These are phyloP conservation scores for Brassicogethes aeneus DNA, from an alignment of 2,888 invertebrate species.

Conservation along the genomic window DNA sequence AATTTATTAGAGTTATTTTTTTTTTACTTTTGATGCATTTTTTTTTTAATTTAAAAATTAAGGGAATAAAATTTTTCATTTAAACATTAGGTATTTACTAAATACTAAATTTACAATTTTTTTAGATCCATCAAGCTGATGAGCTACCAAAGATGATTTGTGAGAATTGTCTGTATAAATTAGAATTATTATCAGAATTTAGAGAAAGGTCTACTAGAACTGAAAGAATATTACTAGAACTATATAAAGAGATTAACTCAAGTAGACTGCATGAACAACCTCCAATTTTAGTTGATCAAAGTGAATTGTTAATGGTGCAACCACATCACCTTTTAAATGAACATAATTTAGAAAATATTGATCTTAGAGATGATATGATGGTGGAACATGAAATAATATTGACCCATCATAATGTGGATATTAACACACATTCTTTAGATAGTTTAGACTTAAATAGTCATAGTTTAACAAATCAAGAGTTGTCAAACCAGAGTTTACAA, in stretches of 20 bases:
- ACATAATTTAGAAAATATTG: constrained; percentile 31
- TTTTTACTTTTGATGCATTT: no score
- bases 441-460: constrained; percentile 33
- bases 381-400: constrained; percentile 34
- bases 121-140: constrained; percentile 46
- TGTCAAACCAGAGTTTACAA: constrained; percentile 32
- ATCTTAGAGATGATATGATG: constrained; percentile 31
- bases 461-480: constrained; percentile 31
- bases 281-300: constrained; percentile 14
- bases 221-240: constrained; percentile 42
- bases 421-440: constrained; percentile 30
- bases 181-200: constrained; percentile 49
- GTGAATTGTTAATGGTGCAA: constrained; percentile 31
- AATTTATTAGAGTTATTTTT: no score
- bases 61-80: no score
- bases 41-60: no score
- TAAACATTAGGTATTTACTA: no score
- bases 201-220: constrained; percentile 47
- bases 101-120: no score
- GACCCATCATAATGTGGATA: constrained; percentile 27
- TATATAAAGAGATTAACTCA: constrained; percentile 32
- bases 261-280: constrained; percentile 16
- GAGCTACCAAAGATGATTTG: constrained; percentile 52
- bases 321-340: constrained; percentile 29
- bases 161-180: constrained; percentile 47